phyloP scores from a whole-genome alignment of 92 coral and sea anemone species.

The Nematostella vectensis region DNA sequence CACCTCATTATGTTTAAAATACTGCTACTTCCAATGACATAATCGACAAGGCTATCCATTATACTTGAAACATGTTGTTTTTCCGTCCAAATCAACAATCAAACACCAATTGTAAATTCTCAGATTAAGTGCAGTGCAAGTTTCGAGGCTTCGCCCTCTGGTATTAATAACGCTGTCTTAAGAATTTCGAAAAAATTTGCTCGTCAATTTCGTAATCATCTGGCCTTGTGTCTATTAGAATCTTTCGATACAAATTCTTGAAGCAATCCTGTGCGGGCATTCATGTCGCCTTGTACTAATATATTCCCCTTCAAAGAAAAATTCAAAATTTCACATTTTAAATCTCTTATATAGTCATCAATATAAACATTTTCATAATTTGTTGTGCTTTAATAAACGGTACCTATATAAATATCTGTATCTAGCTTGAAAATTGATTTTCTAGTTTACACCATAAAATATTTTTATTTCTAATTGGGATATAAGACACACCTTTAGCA shows the following conservation, averaged over 20 bases:
- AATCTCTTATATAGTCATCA: conserved; percentile 1
- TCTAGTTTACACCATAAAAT: conserved; percentile 11
- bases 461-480: conserved; percentile 1
- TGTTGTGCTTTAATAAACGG: conserved; percentile 4
- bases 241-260: conserved; percentile 4
- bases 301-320: conserved; percentile 8
- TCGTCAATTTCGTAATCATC: background rate
- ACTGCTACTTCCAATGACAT: no score
- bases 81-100: background rate
- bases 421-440: background rate
- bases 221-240: background rate
- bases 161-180: no score
- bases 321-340: background rate
- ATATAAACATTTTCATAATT: conserved; percentile 5
- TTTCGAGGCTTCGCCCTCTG: background rate
- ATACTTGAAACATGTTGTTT: no score
- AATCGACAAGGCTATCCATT: no score
- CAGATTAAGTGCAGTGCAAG: background rate
- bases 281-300: conserved; percentile 12
- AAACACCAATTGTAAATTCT: background rate
- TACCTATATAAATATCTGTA: conserved; percentile 6
- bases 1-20: background rate
- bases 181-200: background rate
- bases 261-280: conserved; percentile 8
- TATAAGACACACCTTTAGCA: background rate